Evolutionary conservation across 2,113 vertebrate species (phyloP).

Genomic region (Psittacus erithacus): DNA sequence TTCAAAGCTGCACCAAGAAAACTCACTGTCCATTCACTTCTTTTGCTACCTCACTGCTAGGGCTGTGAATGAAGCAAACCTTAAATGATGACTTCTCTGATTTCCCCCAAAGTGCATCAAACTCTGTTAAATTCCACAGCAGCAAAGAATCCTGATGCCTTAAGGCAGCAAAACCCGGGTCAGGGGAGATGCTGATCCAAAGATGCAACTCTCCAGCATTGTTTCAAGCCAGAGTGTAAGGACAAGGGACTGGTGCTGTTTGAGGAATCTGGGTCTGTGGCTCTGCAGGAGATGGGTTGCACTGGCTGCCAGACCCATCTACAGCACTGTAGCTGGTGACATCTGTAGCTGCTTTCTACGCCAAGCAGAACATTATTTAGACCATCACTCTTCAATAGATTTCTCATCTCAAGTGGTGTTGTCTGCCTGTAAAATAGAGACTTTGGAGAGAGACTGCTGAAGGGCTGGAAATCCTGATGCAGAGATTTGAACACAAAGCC

Average conservation of each 20-base stretch:
- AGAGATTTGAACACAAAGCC: background rate
- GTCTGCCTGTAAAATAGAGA: background rate
- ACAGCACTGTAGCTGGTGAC: background rate
- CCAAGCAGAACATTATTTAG: background rate
- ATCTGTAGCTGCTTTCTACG: background rate
- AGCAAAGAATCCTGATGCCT: background rate
- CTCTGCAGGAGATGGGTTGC: background rate
- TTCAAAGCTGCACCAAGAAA: background rate
- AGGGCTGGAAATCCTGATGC: background rate
- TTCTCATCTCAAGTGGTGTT: background rate
- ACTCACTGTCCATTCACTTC: background rate
- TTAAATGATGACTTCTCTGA: background rate
- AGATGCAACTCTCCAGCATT: background rate
- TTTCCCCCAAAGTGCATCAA: background rate
- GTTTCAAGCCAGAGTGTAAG: background rate
- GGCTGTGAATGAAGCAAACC: background rate
- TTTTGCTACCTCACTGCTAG: background rate
- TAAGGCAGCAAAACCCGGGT: background rate
- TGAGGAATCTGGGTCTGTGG: background rate
- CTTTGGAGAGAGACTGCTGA: background rate
- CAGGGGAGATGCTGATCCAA: background rate
- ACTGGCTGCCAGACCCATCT: background rate
- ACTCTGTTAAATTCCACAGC: background rate
- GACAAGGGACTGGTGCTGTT: background rate
- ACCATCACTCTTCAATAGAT: background rate